Conservation (phyloP, 2,113 vertebrate species). For the Mola mola region DNA sequence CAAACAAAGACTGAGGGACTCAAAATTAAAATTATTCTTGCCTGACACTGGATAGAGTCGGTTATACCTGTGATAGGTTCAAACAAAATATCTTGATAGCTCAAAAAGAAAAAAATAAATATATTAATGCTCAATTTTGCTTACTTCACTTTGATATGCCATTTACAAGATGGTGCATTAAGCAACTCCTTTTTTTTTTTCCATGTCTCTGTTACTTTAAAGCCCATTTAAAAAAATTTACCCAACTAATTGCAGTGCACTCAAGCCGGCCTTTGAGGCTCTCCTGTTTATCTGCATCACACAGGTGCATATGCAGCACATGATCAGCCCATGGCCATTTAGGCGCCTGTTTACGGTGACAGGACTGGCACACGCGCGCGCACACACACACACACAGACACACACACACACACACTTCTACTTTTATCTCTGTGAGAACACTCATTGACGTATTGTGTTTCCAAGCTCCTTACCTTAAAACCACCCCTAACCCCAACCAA, state of each 20-base stretch:
- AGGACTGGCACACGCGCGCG: not conserved
- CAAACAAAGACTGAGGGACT: no score
- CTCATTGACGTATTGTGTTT: no score
- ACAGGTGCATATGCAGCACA: constrained; percentile 49
- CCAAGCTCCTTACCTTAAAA: no score
- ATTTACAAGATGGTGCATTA: constrained; percentile 29
- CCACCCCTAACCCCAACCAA: no score
- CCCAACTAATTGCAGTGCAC: constrained; percentile 64
- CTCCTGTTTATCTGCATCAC: constrained; percentile 51
- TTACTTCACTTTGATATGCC: constrained; percentile 38
- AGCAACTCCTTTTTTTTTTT: constrained; percentile 42
- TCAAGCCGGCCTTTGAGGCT: constrained; percentile 63
- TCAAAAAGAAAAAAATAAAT: constrained; percentile 17
- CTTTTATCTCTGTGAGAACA: not conserved
- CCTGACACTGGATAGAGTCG: no score
- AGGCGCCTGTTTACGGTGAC: constrained; percentile 5
- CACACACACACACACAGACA: constrained; percentile 2
- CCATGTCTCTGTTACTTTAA: constrained; percentile 31
- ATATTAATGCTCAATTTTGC: constrained; percentile 28
- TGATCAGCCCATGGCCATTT: constrained; percentile 25
- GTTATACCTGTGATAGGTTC: not conserved
- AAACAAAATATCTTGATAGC: not conserved
- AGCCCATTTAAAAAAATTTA: constrained; percentile 58
- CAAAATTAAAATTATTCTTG: no score
- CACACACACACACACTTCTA: not conserved